These are phyloP conservation scores for Falco naumanni DNA, from an alignment of 2,797 vertebrate genomes.

Conservation along the genomic window DNA sequence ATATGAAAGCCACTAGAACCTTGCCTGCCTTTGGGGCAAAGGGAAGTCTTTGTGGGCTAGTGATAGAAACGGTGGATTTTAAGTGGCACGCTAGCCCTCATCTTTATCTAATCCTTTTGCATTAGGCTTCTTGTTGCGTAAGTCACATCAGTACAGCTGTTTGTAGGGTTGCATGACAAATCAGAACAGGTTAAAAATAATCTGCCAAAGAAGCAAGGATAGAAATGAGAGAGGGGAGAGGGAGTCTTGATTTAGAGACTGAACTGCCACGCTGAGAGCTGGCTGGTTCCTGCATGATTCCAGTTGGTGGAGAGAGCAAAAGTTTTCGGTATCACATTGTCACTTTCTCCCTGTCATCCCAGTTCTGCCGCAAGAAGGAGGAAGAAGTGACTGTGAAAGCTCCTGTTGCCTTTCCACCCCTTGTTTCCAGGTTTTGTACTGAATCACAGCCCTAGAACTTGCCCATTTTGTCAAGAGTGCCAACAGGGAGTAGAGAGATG, in stretches of 20 bases:
- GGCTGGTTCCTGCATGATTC: neutral
- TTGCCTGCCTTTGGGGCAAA: neutral
- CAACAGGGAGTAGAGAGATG: accelerated
- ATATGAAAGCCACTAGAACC: neutral
- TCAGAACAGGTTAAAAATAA: neutral
- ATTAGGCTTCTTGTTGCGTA: neutral
- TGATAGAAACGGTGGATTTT: neutral
- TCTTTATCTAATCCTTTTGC: neutral
- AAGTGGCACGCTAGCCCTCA: neutral
- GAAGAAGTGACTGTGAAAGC: neutral
- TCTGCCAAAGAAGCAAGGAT: neutral
- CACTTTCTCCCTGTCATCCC: neutral
- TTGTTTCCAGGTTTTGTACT: neutral
- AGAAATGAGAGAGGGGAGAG: neutral
- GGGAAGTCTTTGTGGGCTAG: neutral
- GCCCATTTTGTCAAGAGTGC: neutral
- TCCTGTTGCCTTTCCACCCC: neutral
- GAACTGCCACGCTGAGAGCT: neutral
- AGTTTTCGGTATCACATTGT: neutral
- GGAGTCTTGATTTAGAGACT: neutral
- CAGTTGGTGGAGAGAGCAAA: neutral
- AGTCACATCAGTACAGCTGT: neutral
- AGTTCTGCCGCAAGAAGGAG: neutral
- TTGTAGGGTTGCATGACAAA: neutral
- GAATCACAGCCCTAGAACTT: neutral